Base-by-base conservation (phyloP, 2,113 vertebrate genomes). In the Spea multiplicata region DNA sequence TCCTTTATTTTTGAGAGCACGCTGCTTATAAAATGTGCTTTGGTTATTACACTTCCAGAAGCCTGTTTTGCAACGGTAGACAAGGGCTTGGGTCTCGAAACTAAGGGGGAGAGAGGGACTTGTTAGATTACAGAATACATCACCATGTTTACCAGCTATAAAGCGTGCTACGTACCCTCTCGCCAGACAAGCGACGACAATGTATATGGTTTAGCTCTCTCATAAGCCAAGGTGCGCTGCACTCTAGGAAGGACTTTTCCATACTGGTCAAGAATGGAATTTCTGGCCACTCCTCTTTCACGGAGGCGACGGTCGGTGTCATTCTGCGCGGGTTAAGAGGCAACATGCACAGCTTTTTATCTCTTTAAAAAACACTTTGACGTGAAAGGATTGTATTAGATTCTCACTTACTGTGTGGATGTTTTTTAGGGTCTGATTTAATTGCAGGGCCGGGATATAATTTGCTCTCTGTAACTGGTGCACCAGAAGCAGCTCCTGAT, bases 401-500 rank as follows among this genome's bases (percentile, higher is more conserved):
- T 75, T 46, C 10, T 70, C 2, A 6, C 84, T 83, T 93, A 98
- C 96, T 86, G 57, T 85, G 50, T 93, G 84, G 85, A 92, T 94
- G 69, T 87, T 83, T 81, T 94, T 96, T 73, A 98, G 86, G 55
- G 88, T 91, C 7, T 95, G 95, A 91, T 97, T 97, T 81, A 96
- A 83, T 84, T 93, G 94, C 55, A 97, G 88, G 0, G 96, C 96
- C 83, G 95, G 91, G 46, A 96, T 91, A 69, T 96, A 97, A 87
- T 95, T 96, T 79, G 96, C 92, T 84, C 91, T 94, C 78, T 97
- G 96, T 75, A 98, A 91, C 83, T 95, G 94, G 85, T 96, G 94
- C 59, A 96, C 93, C 89, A 98, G 89, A 73, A 97, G 91, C 76
- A 96, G 91, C 83, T 99, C 97, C 8, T 89, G 86, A 87, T 96